Conservation (phyloP, 2,797 vertebrate genomes). For the Artibeus jamaicensis region DNA sequence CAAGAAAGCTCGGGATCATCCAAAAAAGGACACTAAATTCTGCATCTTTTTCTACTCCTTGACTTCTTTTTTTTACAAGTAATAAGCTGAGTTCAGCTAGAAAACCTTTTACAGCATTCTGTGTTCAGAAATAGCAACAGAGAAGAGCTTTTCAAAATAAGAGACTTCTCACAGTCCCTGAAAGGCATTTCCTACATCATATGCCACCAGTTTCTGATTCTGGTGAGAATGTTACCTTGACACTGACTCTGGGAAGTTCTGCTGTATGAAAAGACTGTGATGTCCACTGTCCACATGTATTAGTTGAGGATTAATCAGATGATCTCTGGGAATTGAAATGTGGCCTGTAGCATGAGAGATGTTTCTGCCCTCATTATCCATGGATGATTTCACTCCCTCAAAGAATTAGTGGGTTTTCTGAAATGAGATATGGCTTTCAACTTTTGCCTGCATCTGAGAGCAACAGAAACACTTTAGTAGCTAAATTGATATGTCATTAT, state of each 20-base stretch:
- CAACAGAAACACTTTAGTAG: background rate
- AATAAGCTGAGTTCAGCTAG: constrained; percentile 31
- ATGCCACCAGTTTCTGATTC: background rate
- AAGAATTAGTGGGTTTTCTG: background rate
- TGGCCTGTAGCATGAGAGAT: background rate
- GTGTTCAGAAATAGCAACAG: background rate
- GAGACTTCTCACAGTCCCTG: background rate
- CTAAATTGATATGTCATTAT: background rate
- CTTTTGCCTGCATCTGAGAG: constrained; percentile 3
- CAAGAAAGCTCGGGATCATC: constrained; percentile 19
- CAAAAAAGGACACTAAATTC: constrained; percentile 14
- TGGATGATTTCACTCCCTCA: background rate
- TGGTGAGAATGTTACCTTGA: background rate
- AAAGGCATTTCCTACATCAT: background rate
- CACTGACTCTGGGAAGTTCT: background rate
- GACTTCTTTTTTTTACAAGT: background rate
- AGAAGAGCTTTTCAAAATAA: constrained; percentile 27
- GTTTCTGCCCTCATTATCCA: background rate
- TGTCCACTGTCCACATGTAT: background rate
- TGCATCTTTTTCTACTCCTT: background rate
- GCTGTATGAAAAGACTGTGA: background rate
- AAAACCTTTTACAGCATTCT: background rate
- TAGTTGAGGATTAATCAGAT: background rate
- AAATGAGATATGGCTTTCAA: background rate
- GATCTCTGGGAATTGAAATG: background rate